Evolutionary conservation across 1,140 invertebrate genomes (phyloP).

Genomic region (Leptoteleia sp.): DNA sequence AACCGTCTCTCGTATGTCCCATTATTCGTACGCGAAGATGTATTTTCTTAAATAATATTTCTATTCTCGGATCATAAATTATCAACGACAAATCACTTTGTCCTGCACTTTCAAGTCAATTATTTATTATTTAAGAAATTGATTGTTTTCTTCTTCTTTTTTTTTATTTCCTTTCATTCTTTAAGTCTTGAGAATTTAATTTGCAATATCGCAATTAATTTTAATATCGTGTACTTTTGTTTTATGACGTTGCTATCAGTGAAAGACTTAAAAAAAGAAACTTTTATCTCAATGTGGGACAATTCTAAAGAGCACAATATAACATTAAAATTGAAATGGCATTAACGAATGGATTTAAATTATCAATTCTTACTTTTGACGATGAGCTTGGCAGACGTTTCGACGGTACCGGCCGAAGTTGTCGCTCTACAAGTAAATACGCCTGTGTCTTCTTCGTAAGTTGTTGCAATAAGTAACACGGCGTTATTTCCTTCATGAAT

Average conservation of each 20-base stretch:
- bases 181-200: too few species aligned
- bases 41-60: constrained; percentile 28
- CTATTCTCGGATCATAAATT: not conserved
- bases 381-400: constrained; percentile 95
- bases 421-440: constrained; percentile 94
- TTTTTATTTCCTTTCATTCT: too few species aligned
- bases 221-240: too few species aligned
- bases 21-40: not conserved
- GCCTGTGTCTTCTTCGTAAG: constrained; percentile 96
- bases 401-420: constrained; percentile 93
- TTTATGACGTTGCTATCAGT: not conserved
- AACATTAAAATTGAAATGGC: constrained; percentile 49
- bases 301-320: constrained; percentile 12
- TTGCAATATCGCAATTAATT: too few species aligned
- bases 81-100: not conserved
- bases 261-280: constrained; percentile 1
- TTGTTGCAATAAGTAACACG: constrained; percentile 93
- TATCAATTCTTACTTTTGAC: constrained; percentile 98
- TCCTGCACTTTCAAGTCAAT: too few species aligned
- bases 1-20: constrained; percentile 23
- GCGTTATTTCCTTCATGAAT: constrained; percentile 94
- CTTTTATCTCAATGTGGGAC: constrained; percentile 8
- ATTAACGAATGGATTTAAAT: constrained; percentile 73
- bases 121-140: too few species aligned
- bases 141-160: too few species aligned